Conservation (phyloP, 2,888 invertebrate species). For the Dromius quadrimaculatus region DNA sequence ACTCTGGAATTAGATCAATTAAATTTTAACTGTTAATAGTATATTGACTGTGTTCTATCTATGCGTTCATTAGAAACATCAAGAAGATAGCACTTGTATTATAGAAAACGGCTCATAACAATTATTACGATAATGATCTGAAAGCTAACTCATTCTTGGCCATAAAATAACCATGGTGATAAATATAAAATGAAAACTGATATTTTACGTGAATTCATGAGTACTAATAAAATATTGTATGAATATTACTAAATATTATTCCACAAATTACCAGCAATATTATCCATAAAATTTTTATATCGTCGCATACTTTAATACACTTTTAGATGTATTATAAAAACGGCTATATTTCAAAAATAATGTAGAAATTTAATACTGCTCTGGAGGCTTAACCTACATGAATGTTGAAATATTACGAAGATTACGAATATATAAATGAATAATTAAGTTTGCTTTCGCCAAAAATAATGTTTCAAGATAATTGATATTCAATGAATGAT, state of each 20-base stretch:
- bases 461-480: conserved; percentile 6
- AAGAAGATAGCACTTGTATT: too few relatives aligned
- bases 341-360: conserved; percentile 20
- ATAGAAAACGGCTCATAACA: conserved; percentile 3
- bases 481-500: conserved; percentile 13
- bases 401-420: neutral
- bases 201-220: conserved; percentile 41
- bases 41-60: too few relatives aligned
- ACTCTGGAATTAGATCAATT: too few relatives aligned
- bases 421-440: neutral
- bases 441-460: conserved; percentile 3
- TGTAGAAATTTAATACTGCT: conserved; percentile 17
- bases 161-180: conserved; percentile 23
- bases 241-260: conserved; percentile 41
- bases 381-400: conserved; percentile 9
- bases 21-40: too few relatives aligned
- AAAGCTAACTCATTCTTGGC: neutral
- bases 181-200: conserved; percentile 43
- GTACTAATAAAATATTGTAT: conserved; percentile 39
- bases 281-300: conserved; percentile 29
- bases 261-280: conserved; percentile 15
- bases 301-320: conserved; percentile 18
- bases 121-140: conserved; percentile 1
- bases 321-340: conserved; percentile 27
- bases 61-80: too few relatives aligned